phyloP scores from a whole-genome alignment of 2,888 invertebrate species.

The Acanthosepion pharaonis region DNA sequence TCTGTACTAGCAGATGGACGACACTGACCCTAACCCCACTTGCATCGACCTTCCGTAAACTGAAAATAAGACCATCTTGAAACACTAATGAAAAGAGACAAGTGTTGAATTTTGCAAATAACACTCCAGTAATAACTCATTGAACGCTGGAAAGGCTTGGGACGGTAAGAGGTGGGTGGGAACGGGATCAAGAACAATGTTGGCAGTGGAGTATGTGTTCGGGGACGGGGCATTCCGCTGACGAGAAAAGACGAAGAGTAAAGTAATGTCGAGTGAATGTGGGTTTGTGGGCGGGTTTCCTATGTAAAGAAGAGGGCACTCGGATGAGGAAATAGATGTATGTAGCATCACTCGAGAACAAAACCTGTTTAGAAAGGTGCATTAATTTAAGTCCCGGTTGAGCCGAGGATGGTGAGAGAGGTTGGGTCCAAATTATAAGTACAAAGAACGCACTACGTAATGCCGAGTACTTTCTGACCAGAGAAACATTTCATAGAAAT shows the following conservation, averaged over 20 bases:
- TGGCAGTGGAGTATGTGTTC: background rate
- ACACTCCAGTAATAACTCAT: background rate
- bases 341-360: background rate
- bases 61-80: slow-evolving; percentile 17
- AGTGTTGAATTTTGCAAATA: slow-evolving; percentile 25
- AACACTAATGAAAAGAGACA: background rate
- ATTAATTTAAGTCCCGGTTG: background rate
- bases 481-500: background rate
- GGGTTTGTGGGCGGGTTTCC: background rate
- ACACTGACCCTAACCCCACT: background rate
- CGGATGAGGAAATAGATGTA: background rate
- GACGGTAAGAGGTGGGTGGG: accelerated
- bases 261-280: background rate
- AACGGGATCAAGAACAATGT: background rate
- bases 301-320: background rate
- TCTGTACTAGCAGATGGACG: background rate
- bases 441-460: background rate
- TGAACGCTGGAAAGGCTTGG: background rate
- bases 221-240: too few species aligned
- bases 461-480: background rate
- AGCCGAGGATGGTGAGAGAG: background rate
- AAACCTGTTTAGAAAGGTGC: background rate
- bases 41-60: background rate
- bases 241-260: too few species aligned
- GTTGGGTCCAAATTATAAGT: background rate